Evolutionary conservation across 1,140 invertebrate genomes (phyloP).

Genomic region (Micrasema minimum): DNA sequence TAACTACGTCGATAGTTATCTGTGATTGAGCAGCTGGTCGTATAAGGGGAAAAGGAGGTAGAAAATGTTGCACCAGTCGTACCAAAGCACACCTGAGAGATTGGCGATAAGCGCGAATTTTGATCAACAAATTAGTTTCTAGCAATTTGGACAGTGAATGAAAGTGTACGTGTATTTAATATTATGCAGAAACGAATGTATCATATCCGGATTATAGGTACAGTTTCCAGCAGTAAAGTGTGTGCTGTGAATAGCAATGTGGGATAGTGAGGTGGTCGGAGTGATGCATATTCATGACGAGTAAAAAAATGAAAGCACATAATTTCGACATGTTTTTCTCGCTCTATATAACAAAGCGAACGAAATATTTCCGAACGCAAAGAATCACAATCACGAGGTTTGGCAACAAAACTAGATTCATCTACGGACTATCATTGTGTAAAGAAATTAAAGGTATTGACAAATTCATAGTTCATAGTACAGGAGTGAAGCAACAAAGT

Average conservation of each 20-base stretch:
- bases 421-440: too few relatives aligned
- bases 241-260: slow-evolving; percentile 3
- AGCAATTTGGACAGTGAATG: too few relatives aligned
- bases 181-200: neutral
- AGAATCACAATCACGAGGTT: neutral
- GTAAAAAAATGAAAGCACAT: slow-evolving; percentile 49
- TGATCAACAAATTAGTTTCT: neutral
- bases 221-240: too few relatives aligned
- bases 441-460: neutral
- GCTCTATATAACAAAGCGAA: slow-evolving; percentile 47
- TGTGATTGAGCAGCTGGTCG: too few relatives aligned
- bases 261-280: slow-evolving; percentile 3
- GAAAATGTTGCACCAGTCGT: neutral
- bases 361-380: slow-evolving; percentile 2
- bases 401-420: too few relatives aligned
- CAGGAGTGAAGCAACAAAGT: neutral
- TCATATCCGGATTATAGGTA: too few relatives aligned
- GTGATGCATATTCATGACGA: slow-evolving; percentile 30
- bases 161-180: neutral
- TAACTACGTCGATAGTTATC: too few relatives aligned
- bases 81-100: neutral
- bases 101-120: neutral
- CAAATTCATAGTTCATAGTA: neutral
- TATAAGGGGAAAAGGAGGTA: too few relatives aligned
- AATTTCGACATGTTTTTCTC: slow-evolving; percentile 50